A percentile compares a stretch with the other conserved stretches of the same genome.
Conservation (phyloP, 2,888 invertebrate species). For the Drosophila kambysellisi region DNA sequence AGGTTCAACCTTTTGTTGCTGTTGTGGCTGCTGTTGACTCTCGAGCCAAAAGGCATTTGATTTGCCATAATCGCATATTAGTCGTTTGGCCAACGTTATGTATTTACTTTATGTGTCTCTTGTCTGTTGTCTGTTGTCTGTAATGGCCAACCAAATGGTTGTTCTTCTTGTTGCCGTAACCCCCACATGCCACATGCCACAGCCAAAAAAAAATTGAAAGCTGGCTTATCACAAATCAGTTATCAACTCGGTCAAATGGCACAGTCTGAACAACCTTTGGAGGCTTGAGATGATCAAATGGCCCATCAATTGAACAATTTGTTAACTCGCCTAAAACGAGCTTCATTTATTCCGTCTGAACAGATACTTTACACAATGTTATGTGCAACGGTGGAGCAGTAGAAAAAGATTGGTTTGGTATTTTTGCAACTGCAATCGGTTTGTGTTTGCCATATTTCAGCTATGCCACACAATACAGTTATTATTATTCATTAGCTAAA, state of each 20-base stretch:
- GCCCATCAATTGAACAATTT: slow-evolving; percentile 53
- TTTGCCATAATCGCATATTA: slow-evolving; percentile 80
- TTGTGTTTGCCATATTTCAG: background rate
- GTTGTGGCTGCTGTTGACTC: slow-evolving; percentile 60
- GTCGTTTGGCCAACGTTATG: slow-evolving; percentile 73
- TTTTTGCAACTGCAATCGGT: background rate
- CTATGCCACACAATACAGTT: background rate
- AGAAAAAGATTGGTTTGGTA: background rate
- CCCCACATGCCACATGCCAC: slow-evolving; percentile 33
- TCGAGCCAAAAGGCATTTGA: slow-evolving; percentile 70
- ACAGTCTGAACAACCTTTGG: slow-evolving; percentile 16
- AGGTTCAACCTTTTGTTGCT: slow-evolving; percentile 12
- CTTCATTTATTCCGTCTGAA: slow-evolving; percentile 11
- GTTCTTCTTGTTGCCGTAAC: slow-evolving; percentile 2
- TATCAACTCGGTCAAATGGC: slow-evolving; percentile 57
- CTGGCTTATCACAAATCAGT: slow-evolving; percentile 75
- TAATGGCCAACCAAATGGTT: slow-evolving; percentile 28
- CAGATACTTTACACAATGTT: slow-evolving; percentile 7
- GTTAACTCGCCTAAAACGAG: slow-evolving; percentile 36
- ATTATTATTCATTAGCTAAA: background rate
- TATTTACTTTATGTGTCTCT: slow-evolving; percentile 74
- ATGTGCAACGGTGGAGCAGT: background rate
- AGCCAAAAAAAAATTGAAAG: slow-evolving; percentile 63
- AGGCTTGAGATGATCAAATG: slow-evolving; percentile 41
- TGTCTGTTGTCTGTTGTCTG: slow-evolving; percentile 46